Percentiles rank a stretch among this genome's conserved stretches.
These are phyloP conservation scores for Craniophora ligustri DNA, from an alignment of 2,888 invertebrate species.

Conservation along the genomic window DNA sequence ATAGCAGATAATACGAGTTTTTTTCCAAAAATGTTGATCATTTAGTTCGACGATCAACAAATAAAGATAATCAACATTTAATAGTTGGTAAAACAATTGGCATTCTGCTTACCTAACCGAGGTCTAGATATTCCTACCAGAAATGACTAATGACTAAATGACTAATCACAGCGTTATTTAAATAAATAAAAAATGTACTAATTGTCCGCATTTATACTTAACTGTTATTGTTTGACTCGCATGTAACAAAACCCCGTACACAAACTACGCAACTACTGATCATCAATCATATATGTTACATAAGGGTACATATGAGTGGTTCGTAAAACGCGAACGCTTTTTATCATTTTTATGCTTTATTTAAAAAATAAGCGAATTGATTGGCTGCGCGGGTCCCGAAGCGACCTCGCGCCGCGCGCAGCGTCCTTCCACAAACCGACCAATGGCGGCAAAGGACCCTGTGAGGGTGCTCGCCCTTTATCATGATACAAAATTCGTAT, in stretches of 20 bases:
- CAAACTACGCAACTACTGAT: slow-evolving; percentile 1
- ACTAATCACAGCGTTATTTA: no score
- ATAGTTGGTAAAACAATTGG: no score
- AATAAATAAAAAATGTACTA: background rate
- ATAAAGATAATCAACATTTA: no score
- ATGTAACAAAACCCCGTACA: slow-evolving; percentile 1
- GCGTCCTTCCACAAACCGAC: slow-evolving; percentile 69
- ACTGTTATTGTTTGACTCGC: no score
- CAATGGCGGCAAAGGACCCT: slow-evolving; percentile 70
- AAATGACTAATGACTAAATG: no score
- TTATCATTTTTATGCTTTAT: slow-evolving; percentile 85
- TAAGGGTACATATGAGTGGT: slow-evolving; percentile 66
- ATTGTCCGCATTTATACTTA: background rate
- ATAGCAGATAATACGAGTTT: no score
- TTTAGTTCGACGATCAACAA: no score
- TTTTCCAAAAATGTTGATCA: no score
- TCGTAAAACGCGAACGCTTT: slow-evolving; percentile 74
- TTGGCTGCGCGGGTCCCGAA: slow-evolving; percentile 80
- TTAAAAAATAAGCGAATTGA: slow-evolving; percentile 87
- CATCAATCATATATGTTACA: slow-evolving; percentile 59
- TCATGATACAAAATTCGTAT: slow-evolving; percentile 58
- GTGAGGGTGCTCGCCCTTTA: slow-evolving; percentile 83
- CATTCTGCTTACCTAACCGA: no score
- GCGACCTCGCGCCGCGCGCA: slow-evolving; percentile 67
- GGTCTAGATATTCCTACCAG: no score